Conservation (phyloP, 2,113 vertebrate species). For the Morone chrysops region DNA sequence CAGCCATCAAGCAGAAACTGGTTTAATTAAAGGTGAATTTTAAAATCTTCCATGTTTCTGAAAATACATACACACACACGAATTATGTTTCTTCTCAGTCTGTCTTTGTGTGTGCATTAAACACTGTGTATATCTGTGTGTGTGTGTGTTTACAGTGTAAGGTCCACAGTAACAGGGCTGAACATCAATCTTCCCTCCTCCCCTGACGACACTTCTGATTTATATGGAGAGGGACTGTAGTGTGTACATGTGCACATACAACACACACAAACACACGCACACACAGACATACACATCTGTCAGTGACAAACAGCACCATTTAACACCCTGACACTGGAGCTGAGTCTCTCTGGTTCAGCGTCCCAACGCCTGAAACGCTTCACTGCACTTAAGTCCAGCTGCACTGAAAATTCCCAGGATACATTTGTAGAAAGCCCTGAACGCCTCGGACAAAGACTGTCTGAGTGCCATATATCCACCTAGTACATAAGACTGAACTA, state of each 20-base stretch:
- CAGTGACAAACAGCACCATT: conserved; percentile 66
- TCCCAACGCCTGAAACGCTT: conserved; percentile 22
- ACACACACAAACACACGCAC: not conserved
- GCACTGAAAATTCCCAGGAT: conserved; percentile 19
- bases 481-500: not conserved
- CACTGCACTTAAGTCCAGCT: conserved; percentile 28
- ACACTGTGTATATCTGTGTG: not conserved
- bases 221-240: conserved; percentile 35
- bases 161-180: conserved; percentile 4
- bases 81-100: not conserved
- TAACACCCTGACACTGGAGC: conserved; percentile 49
- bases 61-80: not conserved
- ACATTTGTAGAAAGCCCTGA: not conserved
- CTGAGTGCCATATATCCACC: not conserved
- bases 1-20: not conserved
- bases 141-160: conserved; percentile 27
- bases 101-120: not conserved
- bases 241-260: conserved; percentile 19
- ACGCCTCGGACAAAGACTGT: not conserved
- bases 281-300: conserved; percentile 30
- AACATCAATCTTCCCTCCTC: conserved; percentile 53
- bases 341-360: conserved; percentile 28
- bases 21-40: conserved; percentile 6
- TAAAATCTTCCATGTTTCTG: not conserved
- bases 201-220: conserved; percentile 44